Evolutionary conservation across 2,113 vertebrate genomes (phyloP).

Genomic region (Lates calcarifer): DNA sequence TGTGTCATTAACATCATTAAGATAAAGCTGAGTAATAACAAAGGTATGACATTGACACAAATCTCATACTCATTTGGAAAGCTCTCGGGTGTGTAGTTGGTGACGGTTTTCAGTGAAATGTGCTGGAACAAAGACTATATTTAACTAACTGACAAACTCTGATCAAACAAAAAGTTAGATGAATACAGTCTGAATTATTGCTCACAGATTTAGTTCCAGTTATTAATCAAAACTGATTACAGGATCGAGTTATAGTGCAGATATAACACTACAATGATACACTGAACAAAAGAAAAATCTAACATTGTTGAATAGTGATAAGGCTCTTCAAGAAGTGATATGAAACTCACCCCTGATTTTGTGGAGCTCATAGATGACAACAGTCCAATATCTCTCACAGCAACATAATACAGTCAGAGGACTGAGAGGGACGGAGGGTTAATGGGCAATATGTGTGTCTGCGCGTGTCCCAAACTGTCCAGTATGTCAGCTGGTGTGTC

Average conservation of each 20-base stretch:
- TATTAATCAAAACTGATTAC: neutral
- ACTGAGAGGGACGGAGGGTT: neutral
- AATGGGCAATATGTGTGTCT: neutral
- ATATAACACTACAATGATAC: neutral
- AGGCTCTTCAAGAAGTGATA: neutral
- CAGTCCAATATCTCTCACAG: slow-evolving; percentile 4
- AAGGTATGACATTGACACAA: neutral
- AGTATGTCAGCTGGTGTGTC: slow-evolving; percentile 26
- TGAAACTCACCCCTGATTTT: slow-evolving; percentile 57
- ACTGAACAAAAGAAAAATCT: neutral
- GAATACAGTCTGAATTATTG: too few relatives aligned
- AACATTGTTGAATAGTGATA: neutral
- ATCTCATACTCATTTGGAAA: neutral
- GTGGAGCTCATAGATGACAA: slow-evolving; percentile 34
- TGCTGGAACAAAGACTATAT: neutral
- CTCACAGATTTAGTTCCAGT: neutral
- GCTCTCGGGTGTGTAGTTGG: neutral
- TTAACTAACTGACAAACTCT: neutral
- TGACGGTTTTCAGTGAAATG: neutral
- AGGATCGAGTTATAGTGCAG: neutral
- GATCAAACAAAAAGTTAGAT: too few relatives aligned
- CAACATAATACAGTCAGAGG: slow-evolving; percentile 4
- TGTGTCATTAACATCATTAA: neutral
- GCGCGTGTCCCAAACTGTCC: neutral
- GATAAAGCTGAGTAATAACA: neutral